Percentiles rank a stretch among this genome's conserved stretches.
phyloP scores from a whole-genome alignment of 1,140 invertebrate genomes.

The Drosophila melanogaster region DNA sequence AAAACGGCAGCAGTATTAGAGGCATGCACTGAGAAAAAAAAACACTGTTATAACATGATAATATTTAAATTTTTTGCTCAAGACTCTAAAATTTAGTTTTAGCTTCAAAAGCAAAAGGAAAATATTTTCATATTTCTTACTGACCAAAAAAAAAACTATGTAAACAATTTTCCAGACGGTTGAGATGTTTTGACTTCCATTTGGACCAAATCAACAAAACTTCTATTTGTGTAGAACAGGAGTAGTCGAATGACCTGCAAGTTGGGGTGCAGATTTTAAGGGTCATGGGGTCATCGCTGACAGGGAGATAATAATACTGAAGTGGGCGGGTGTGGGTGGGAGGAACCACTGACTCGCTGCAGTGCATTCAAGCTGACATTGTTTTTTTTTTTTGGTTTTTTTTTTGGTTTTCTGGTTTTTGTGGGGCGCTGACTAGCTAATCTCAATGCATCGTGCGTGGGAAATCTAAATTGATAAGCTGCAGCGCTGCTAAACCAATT shows the following conservation, averaged over 20 bases:
- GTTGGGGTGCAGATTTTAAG: slow-evolving; percentile 11
- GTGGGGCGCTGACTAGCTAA: slow-evolving; percentile 19
- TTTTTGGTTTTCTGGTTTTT: no score
- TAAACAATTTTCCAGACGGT: no score
- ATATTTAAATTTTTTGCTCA: no score
- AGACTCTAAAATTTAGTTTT: no score
- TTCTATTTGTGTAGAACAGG: neutral
- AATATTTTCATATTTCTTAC: no score
- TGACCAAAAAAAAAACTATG: no score
- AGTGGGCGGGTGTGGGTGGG: slow-evolving; percentile 7
- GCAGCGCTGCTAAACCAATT: slow-evolving; percentile 13
- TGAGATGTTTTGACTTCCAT: no score
- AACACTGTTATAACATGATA: neutral
- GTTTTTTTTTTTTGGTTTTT: slow-evolving; percentile 6
- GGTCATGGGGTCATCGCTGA: slow-evolving; percentile 32
- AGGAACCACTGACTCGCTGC: slow-evolving; percentile 4
- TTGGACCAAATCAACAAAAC: neutral
- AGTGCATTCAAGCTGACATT: slow-evolving; percentile 25
- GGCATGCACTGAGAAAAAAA: neutral
- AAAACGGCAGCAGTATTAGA: neutral
- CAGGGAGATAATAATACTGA: slow-evolving; percentile 38
- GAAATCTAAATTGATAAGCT: slow-evolving; percentile 36
- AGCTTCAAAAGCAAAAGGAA: no score
- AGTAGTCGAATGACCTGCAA: slow-evolving; percentile 27
- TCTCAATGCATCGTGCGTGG: slow-evolving; percentile 22